phyloP scores from a whole-genome alignment of 2,797 vertebrate genomes.

The Pogoniulus pusillus region DNA sequence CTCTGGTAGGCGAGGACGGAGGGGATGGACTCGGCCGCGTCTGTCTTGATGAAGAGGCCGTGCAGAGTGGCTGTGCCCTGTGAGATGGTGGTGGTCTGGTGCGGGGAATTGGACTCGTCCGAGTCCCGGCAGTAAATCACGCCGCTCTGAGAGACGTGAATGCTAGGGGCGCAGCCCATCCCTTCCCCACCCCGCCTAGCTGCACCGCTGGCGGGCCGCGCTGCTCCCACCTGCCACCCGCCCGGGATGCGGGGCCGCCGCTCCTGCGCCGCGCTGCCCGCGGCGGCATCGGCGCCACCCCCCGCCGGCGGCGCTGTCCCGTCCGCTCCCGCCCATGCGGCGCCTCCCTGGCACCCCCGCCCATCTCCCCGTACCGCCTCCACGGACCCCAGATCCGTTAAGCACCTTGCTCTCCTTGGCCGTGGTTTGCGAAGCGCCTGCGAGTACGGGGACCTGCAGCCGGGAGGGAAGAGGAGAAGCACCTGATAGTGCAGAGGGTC shows the following conservation, averaged over 20 bases:
- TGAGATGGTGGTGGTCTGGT: slow-evolving; percentile 89
- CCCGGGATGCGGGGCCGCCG: not conserved
- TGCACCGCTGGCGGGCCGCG: not conserved
- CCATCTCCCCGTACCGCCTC: not conserved
- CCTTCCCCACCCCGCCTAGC: slow-evolving; percentile 73
- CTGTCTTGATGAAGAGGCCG: slow-evolving; percentile 92
- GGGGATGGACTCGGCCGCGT: slow-evolving; percentile 89
- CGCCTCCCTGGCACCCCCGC: not conserved
- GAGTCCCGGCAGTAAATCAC: slow-evolving; percentile 98
- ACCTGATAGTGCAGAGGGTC: not conserved
- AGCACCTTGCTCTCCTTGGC: not conserved
- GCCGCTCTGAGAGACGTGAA: slow-evolving; percentile 98
- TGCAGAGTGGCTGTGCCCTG: slow-evolving; percentile 87
- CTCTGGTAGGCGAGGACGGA: slow-evolving; percentile 86
- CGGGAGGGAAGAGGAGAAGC: not conserved
- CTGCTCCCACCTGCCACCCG: not conserved
- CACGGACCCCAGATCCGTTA: not conserved
- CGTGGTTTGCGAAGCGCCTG: not conserved
- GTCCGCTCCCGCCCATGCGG: slow-evolving; percentile 1
- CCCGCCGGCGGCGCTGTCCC: slow-evolving; percentile 46
- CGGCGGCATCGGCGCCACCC: not conserved
- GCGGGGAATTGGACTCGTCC: slow-evolving; percentile 92
- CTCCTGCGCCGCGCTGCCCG: slow-evolving; percentile 36
- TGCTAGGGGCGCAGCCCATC: slow-evolving; percentile 93
- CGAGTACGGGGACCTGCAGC: not conserved